Evolutionary conservation across 2,888 invertebrate species (phyloP).

Genomic region (Cryptophagus acutangulus): DNA sequence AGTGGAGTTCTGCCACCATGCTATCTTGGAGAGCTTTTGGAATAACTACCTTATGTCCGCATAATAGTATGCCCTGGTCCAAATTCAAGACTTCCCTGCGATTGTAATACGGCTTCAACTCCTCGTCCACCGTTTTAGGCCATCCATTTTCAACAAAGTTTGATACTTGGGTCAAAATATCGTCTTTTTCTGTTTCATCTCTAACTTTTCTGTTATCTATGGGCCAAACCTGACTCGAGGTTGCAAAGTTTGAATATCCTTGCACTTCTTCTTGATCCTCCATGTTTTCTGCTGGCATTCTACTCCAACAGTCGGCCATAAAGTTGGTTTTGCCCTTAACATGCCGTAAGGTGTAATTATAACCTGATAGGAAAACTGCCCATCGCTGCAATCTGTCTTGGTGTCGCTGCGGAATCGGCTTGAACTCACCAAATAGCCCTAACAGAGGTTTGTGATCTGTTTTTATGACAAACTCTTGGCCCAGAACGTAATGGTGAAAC

Average conservation of each 20-base stretch:
- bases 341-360: not conserved
- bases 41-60: slow-evolving; percentile 12
- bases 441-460: slow-evolving; percentile 20
- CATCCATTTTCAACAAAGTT: slow-evolving; percentile 4
- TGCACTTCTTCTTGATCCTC: not conserved
- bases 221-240: not conserved
- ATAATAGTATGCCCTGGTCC: slow-evolving; percentile 11
- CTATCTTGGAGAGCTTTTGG: slow-evolving; percentile 8
- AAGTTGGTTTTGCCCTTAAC: not conserved
- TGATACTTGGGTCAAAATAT: not conserved
- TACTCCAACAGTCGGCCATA: not conserved
- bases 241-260: slow-evolving; percentile 3
- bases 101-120: slow-evolving; percentile 8
- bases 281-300: not conserved
- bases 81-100: slow-evolving; percentile 10
- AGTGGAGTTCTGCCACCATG: slow-evolving; percentile 16
- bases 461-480: slow-evolving; percentile 10
- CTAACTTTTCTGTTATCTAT: slow-evolving; percentile 1
- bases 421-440: slow-evolving; percentile 13
- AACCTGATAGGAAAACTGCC: not conserved
- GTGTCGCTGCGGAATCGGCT: slow-evolving; percentile 9
- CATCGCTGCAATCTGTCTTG: slow-evolving; percentile 10
- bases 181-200: not conserved
- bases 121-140: slow-evolving; percentile 7
- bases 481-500: slow-evolving; percentile 13